Percentiles rank a stretch among this genome's conserved stretches.
These are phyloP conservation scores for Onychomys arenicola DNA, from an alignment of 2,797 vertebrate genomes.

Conservation along the genomic window DNA sequence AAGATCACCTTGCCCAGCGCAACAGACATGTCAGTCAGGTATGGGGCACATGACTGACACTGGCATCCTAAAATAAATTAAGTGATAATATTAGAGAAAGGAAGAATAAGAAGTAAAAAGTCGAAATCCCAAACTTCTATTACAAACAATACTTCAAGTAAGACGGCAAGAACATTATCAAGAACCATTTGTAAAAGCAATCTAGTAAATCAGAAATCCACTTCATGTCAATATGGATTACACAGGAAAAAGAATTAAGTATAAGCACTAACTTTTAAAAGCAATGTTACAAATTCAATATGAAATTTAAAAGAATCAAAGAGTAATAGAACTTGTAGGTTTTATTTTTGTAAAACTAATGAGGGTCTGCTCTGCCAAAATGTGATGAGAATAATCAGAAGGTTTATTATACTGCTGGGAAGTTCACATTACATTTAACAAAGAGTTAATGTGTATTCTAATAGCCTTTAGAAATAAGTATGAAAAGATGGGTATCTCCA, in stretches of 20 bases:
- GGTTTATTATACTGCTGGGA: background rate
- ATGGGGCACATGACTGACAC: background rate
- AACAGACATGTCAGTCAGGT: background rate
- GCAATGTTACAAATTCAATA: background rate
- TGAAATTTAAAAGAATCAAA: background rate
- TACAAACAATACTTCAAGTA: background rate
- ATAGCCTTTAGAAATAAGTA: constrained; percentile 17
- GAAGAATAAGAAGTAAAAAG: background rate
- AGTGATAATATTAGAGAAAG: background rate
- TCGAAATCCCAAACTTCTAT: background rate
- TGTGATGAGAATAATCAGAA: background rate
- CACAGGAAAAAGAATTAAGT: background rate
- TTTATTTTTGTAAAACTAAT: constrained; percentile 34
- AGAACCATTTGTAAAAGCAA: background rate
- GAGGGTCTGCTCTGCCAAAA: background rate
- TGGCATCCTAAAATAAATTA: background rate
- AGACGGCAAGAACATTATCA: background rate
- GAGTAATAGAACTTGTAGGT: background rate
- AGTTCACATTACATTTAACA: constrained; percentile 37
- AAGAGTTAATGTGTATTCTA: constrained; percentile 53
- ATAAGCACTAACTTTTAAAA: background rate
- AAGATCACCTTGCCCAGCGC: accelerated
- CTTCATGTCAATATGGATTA: background rate
- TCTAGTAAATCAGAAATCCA: constrained; percentile 1
- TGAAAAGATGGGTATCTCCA: constrained; percentile 34